Evolutionary conservation across 2,113 vertebrate species (phyloP).

Genomic region (Chloropsis hardwickii): DNA sequence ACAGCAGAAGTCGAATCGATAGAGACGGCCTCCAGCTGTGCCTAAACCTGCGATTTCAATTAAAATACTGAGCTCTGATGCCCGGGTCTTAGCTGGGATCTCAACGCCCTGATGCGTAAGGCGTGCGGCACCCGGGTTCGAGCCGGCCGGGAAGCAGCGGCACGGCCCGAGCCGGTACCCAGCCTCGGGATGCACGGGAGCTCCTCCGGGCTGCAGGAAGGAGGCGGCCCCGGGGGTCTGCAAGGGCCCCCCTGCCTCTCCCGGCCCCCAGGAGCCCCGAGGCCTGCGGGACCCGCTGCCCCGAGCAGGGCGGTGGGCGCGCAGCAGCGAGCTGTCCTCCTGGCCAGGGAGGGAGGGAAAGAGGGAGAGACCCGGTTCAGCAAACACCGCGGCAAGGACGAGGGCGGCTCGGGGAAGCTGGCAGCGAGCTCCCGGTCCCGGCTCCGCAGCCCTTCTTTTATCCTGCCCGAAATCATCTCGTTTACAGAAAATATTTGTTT

Average conservation of each 20-base stretch:
- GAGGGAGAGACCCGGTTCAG: not conserved
- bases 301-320: not conserved
- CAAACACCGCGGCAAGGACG: not conserved
- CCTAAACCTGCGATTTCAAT: slow-evolving; percentile 62
- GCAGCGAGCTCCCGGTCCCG: slow-evolving; percentile 44
- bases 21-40: slow-evolving; percentile 68
- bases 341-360: not conserved
- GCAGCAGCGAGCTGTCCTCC: not conserved
- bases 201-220: not conserved
- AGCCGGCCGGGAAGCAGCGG: not conserved
- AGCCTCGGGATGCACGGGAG: not conserved
- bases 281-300: not conserved
- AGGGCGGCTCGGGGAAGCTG: not conserved
- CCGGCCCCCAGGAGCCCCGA: not conserved
- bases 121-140: not conserved
- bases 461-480: slow-evolving; percentile 77
- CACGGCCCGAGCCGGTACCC: not conserved
- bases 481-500: slow-evolving; percentile 83
- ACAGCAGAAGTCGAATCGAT: slow-evolving; percentile 47
- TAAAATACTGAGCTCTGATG: slow-evolving; percentile 44
- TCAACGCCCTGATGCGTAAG: not conserved
- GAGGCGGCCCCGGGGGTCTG: not conserved
- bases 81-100: not conserved
- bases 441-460: slow-evolving; percentile 66
- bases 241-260: not conserved